Percentiles rank a stretch among this genome's conserved stretches.
phyloP scores from a whole-genome alignment of 2,797 vertebrate species.

The Urocyon cinereoargenteus region DNA sequence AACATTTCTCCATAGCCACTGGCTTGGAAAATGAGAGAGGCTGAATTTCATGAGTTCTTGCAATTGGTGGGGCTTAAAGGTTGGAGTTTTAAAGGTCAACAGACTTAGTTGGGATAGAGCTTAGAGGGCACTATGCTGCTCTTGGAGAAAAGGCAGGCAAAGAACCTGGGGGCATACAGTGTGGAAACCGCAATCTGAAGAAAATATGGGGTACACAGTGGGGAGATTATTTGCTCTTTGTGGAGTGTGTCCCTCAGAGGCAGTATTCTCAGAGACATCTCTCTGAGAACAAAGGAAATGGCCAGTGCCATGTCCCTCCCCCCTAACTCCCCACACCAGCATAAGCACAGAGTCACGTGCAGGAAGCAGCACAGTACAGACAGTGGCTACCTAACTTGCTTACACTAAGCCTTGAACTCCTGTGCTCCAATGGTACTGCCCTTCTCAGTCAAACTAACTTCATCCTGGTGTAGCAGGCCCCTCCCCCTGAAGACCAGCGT shows the following conservation, averaged over 20 bases:
- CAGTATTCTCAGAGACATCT: not conserved
- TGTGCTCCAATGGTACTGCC: not conserved
- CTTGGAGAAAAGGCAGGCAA: not conserved
- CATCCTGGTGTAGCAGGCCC: not conserved
- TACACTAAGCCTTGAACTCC: not conserved
- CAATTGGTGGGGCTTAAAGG: not conserved
- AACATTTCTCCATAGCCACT: not conserved
- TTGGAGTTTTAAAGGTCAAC: not conserved
- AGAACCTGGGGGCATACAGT: not conserved
- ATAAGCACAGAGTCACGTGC: not conserved
- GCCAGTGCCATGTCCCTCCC: not conserved
- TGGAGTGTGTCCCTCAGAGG: not conserved
- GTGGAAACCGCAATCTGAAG: not conserved
- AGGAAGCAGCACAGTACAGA: not conserved
- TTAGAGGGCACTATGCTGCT: not conserved
- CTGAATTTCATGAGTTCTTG: not conserved
- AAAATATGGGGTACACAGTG: not conserved
- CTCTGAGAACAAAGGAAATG: not conserved
- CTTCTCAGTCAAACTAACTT: not conserved
- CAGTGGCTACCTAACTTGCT: not conserved
- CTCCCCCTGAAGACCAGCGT: not conserved
- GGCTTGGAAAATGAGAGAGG: not conserved
- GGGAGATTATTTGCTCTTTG: not conserved
- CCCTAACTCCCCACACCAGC: not conserved
- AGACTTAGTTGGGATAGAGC: not conserved